These are phyloP conservation scores for Cheilosia variabilis DNA, from an alignment of 2,888 invertebrate genomes.

Conservation along the genomic window DNA sequence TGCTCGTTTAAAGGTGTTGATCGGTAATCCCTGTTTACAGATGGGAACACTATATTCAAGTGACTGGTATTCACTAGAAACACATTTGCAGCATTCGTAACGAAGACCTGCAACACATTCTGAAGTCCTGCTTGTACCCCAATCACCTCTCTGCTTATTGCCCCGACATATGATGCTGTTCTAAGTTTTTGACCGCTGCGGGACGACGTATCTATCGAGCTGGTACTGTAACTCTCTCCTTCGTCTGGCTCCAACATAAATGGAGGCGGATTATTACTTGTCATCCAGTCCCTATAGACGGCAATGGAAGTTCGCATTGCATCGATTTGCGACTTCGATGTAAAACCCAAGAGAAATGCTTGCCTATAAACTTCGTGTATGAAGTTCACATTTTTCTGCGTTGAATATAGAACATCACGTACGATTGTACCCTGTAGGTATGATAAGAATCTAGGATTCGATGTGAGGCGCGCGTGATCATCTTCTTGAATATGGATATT, in stretches of 20 bases:
- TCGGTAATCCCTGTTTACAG: slow-evolving; percentile 85
- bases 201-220: slow-evolving; percentile 57
- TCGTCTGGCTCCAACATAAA: slow-evolving; percentile 91
- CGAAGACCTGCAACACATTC: slow-evolving; percentile 87
- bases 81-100: slow-evolving; percentile 97
- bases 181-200: slow-evolving; percentile 86
- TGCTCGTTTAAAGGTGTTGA: slow-evolving; percentile 93
- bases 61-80: slow-evolving; percentile 88
- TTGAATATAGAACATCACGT: slow-evolving; percentile 93
- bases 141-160: slow-evolving; percentile 91
- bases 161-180: slow-evolving; percentile 94
- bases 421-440: slow-evolving; percentile 87
- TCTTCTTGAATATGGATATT: slow-evolving; percentile 82
- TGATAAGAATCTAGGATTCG: slow-evolving; percentile 78
- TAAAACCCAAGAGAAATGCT: slow-evolving; percentile 94
- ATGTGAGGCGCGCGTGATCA: slow-evolving; percentile 79
- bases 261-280: slow-evolving; percentile 90
- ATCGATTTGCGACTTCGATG: slow-evolving; percentile 88
- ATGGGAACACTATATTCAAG: slow-evolving; percentile 85
- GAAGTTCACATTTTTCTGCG: slow-evolving; percentile 96
- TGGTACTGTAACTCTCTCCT: slow-evolving; percentile 77
- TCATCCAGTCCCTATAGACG: slow-evolving; percentile 98
- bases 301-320: slow-evolving; percentile 95
- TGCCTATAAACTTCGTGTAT: slow-evolving; percentile 97
- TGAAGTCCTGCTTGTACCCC: slow-evolving; percentile 93